These are phyloP conservation scores for Serripes groenlandicus DNA, from an alignment of 2,888 invertebrate species.

Conservation along the genomic window DNA sequence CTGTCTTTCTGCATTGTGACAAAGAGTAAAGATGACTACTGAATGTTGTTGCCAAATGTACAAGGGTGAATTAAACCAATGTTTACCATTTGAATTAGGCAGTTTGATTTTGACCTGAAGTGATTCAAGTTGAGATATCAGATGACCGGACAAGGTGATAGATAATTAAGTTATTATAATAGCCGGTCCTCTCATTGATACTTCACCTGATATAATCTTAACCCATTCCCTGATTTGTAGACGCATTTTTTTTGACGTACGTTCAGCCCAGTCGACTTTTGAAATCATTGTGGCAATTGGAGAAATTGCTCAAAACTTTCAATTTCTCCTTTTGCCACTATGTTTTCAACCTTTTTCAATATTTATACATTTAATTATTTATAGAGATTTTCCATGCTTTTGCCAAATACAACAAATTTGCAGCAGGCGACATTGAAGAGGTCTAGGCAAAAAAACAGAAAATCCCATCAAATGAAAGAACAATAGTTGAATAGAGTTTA, in stretches of 20 bases:
- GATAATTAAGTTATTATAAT: conserved; percentile 30
- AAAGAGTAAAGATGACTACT: no score
- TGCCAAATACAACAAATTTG: no score
- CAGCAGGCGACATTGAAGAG: no score
- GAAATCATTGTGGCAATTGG: neutral
- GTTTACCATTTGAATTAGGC: conserved; percentile 14
- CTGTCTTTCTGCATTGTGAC: no score
- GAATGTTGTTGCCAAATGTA: no score
- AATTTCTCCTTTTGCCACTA: neutral
- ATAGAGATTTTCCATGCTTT: no score
- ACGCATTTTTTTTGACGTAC: neutral
- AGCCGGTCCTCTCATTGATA: conserved; percentile 6
- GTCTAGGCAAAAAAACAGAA: no score
- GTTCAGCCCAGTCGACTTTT: neutral
- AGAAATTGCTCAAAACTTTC: neutral
- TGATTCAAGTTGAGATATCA: conserved; percentile 7
- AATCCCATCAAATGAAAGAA: no score
- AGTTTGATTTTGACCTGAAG: conserved; percentile 1
- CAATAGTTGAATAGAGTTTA: no score
- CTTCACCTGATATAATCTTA: conserved; percentile 18
- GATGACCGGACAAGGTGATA: conserved; percentile 3
- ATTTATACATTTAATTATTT: no score
- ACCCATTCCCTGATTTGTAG: neutral
- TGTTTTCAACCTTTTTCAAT: neutral
- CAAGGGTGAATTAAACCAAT: neutral